Conservation (phyloP, 1,140 invertebrate genomes). For the Trichomalopsis sarcophagae region DNA sequence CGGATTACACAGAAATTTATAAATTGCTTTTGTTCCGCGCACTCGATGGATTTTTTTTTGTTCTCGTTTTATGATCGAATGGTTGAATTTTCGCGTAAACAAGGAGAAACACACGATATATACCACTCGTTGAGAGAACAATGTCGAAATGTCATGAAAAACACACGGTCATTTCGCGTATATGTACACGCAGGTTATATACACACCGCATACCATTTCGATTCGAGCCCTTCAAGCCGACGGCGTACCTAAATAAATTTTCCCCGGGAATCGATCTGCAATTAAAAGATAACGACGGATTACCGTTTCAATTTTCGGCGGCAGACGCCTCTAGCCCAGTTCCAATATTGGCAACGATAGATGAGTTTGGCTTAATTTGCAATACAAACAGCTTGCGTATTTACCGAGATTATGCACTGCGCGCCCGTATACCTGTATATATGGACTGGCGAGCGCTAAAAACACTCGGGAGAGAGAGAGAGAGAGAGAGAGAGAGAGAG, state of each 20-base stretch:
- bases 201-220: neutral
- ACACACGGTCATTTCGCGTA: too few relatives aligned
- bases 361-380: conserved; percentile 9
- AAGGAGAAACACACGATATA: too few relatives aligned
- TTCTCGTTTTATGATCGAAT: too few relatives aligned
- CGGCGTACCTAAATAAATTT: neutral
- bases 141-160: too few relatives aligned
- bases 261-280: conserved; percentile 8
- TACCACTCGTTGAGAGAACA: too few relatives aligned
- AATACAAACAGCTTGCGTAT: conserved; percentile 26
- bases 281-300: conserved; percentile 26
- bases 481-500: neutral
- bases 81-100: too few relatives aligned
- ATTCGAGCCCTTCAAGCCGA: neutral
- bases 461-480: neutral
- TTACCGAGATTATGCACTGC: conserved; percentile 13
- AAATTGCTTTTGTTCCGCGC: too few relatives aligned
- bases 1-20: too few relatives aligned
- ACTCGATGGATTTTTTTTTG: too few relatives aligned
- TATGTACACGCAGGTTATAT: too few relatives aligned
- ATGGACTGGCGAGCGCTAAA: neutral
- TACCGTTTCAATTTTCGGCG: conserved; percentile 24
- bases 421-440: too few relatives aligned
- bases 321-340: neutral
- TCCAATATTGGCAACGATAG: conserved; percentile 15